Conservation (phyloP, 2,797 vertebrate genomes). For the Australoheros facetus region DNA sequence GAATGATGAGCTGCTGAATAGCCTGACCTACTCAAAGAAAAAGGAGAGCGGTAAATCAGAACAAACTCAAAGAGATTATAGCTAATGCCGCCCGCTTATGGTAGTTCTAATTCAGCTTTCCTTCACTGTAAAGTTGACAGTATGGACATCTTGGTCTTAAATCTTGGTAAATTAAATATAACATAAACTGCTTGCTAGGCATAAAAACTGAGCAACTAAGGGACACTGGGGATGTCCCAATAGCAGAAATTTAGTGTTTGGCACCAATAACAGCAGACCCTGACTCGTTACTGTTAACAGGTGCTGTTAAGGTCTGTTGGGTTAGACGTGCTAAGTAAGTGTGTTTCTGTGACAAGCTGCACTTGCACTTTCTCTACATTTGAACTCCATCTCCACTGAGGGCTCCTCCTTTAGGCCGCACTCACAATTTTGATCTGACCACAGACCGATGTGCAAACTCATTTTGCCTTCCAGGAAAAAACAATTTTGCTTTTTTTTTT, state of each 20-base stretch:
- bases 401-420: background rate
- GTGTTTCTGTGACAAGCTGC: background rate
- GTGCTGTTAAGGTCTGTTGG: background rate
- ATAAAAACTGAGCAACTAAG: background rate
- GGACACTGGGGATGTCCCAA: background rate
- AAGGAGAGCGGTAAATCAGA: background rate
- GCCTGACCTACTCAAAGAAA: background rate
- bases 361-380: background rate
- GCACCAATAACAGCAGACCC: background rate
- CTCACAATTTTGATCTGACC: background rate
- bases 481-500: background rate
- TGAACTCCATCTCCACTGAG: background rate
- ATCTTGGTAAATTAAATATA: background rate
- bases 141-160: background rate
- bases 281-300: too few relatives aligned
- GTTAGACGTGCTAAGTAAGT: background rate
- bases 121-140: background rate
- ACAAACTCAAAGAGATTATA: background rate
- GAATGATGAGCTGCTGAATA: background rate
- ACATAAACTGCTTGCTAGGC: rapidly evolving
- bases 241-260: background rate
- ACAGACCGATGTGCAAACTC: background rate
- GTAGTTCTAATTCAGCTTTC: background rate
- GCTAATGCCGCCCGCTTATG: background rate
- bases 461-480: slow-evolving; percentile 9